phyloP scores from a whole-genome alignment of 2,888 invertebrate species.

The Dynastes maya region DNA sequence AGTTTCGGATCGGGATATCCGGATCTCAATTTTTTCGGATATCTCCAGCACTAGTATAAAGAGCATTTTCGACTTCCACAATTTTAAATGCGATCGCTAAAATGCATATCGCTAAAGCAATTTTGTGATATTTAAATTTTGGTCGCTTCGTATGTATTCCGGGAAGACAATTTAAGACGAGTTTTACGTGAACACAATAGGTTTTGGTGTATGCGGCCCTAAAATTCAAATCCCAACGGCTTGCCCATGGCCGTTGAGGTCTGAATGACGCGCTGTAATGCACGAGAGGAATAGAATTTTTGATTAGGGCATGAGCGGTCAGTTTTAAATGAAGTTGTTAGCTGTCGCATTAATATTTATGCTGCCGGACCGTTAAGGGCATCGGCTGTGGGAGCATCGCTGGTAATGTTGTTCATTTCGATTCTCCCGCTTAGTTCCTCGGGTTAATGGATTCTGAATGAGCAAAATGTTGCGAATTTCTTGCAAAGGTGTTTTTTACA shows the following conservation, averaged over 20 bases:
- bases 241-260: not conserved
- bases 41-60: not conserved
- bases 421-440: not conserved
- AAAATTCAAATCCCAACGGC: slow-evolving; percentile 15
- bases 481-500: not conserved
- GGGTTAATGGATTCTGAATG: slow-evolving; percentile 31
- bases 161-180: slow-evolving; percentile 9
- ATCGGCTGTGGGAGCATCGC: not conserved
- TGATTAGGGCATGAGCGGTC: slow-evolving; percentile 45
- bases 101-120: not conserved
- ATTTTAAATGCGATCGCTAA: not conserved
- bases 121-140: not conserved
- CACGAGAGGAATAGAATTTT: slow-evolving; percentile 50
- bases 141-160: not conserved
- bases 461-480: slow-evolving; percentile 4
- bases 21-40: no score
- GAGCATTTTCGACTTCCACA: not conserved
- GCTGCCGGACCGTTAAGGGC: slow-evolving; percentile 16
- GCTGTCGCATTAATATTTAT: slow-evolving; percentile 42
- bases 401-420: slow-evolving; percentile 34
- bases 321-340: slow-evolving; percentile 50
- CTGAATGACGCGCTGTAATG: slow-evolving; percentile 22
- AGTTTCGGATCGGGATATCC: no score
- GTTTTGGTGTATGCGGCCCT: not conserved
- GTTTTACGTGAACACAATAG: slow-evolving; percentile 13